Conservation (phyloP, 2,888 invertebrate species). For the Pemphredon lugubris region DNA sequence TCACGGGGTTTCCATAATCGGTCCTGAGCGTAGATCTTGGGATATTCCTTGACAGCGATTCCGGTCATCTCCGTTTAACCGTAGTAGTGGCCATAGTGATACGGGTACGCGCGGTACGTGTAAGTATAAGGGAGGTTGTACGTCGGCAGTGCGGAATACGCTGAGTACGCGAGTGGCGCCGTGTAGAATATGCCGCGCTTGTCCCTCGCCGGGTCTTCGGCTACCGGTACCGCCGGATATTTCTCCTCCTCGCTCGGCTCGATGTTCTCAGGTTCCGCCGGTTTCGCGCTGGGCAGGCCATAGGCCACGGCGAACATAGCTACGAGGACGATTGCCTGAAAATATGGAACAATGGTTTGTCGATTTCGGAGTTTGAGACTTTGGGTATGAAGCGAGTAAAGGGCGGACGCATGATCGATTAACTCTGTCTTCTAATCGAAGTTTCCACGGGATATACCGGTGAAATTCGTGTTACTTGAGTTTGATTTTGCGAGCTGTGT, state of each 20-base stretch:
- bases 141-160: slow-evolving; percentile 49
- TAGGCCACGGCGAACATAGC: slow-evolving; percentile 69
- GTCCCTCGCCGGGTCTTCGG: slow-evolving; percentile 58
- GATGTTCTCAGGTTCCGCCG: slow-evolving; percentile 32
- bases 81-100: slow-evolving; percentile 65
- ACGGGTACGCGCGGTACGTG: slow-evolving; percentile 66
- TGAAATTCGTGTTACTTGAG: too few relatives aligned
- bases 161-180: slow-evolving; percentile 55
- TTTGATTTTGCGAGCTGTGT: too few relatives aligned
- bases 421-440: too few relatives aligned
- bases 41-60: not conserved
- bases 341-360: not conserved
- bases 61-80: slow-evolving; percentile 56
- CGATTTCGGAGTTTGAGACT: not conserved
- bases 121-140: slow-evolving; percentile 66
- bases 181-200: slow-evolving; percentile 68
- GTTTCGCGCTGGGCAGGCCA: too few relatives aligned
- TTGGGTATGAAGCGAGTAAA: too few relatives aligned
- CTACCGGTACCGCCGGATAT: slow-evolving; percentile 3
- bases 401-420: too few relatives aligned
- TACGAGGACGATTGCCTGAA: slow-evolving; percentile 69
- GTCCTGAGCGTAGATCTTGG: slow-evolving; percentile 5
- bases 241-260: slow-evolving; percentile 7
- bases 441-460: too few relatives aligned
- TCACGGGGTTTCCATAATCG: slow-evolving; percentile 31